Conservation (phyloP, 1,140 invertebrate genomes). For the Drosophila santomea region DNA sequence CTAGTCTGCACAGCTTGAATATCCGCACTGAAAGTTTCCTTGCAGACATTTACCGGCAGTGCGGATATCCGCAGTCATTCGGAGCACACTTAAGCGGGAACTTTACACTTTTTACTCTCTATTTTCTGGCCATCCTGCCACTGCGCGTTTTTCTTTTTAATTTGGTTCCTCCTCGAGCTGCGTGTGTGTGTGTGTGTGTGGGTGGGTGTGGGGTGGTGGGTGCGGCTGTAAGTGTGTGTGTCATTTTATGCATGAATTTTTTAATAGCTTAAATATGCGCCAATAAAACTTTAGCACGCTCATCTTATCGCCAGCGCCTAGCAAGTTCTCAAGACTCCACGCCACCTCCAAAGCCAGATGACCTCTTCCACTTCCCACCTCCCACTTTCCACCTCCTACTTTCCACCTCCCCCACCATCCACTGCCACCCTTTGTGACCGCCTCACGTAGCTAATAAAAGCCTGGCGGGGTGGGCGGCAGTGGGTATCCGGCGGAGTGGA, state of each 20-base stretch:
- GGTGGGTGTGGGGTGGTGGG: constrained; percentile 36
- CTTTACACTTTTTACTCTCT: constrained; percentile 29
- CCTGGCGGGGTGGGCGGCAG: constrained; percentile 18
- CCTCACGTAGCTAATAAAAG: constrained; percentile 78
- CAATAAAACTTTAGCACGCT: constrained; percentile 83
- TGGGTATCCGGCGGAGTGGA: constrained; percentile 27
- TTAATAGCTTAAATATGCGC: constrained; percentile 83
- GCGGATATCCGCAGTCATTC: constrained; percentile 35
- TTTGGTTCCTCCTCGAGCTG: constrained; percentile 53
- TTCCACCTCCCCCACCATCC: not conserved
- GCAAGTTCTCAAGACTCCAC: constrained; percentile 48
- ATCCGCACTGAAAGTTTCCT: not conserved
- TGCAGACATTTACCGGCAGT: constrained; percentile 6
- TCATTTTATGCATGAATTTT: constrained; percentile 83
- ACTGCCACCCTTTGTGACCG: constrained; percentile 27
- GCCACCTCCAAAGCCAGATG: constrained; percentile 12
- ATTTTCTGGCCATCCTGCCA: constrained; percentile 23
- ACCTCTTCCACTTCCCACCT: constrained; percentile 18
- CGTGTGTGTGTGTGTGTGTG: constrained; percentile 6
- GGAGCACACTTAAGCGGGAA: constrained; percentile 35
- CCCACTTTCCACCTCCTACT: not conserved
- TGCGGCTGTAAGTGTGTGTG: constrained; percentile 39
- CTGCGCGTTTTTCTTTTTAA: constrained; percentile 57
- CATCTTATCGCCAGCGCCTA: constrained; percentile 75
- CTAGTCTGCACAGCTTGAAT: not conserved